A percentile compares a stretch with the other conserved stretches of the same genome.
Evolutionary conservation across 2,888 invertebrate species (phyloP).

Genomic region (Drosophila paranaensis): DNA sequence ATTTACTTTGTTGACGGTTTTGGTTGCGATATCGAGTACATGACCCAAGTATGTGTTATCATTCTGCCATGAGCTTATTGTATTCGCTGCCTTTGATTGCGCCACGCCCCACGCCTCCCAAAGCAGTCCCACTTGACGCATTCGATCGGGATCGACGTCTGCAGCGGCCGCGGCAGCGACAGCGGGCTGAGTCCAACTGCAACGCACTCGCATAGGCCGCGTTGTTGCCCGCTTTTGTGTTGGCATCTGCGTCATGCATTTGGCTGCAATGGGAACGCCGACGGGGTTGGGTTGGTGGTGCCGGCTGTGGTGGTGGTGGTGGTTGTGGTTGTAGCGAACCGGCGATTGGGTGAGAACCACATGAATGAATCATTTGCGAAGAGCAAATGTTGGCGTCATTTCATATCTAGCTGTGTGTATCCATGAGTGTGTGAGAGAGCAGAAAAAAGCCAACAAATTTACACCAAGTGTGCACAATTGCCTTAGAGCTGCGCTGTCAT

Average conservation of each 20-base stretch:
- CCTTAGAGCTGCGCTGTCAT: slow-evolving; percentile 34
- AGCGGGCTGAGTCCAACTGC: slow-evolving; percentile 10
- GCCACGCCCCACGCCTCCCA: neutral
- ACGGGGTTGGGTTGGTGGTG: slow-evolving; percentile 9
- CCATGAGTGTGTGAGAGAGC: slow-evolving; percentile 4
- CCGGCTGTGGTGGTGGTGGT: neutral
- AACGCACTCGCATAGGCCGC: slow-evolving; percentile 47
- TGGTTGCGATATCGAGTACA: slow-evolving; percentile 33
- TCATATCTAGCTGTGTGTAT: slow-evolving; percentile 37
- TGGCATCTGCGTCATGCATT: slow-evolving; percentile 77
- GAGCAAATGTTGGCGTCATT: slow-evolving; percentile 75
- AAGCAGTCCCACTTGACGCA: slow-evolving; percentile 21
- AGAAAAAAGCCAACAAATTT: slow-evolving; percentile 9
- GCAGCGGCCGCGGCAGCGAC: neutral
- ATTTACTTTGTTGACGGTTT: slow-evolving; percentile 23
- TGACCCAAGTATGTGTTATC: slow-evolving; percentile 20
- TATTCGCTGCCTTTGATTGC: slow-evolving; percentile 39
- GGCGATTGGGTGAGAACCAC: slow-evolving; percentile 46
- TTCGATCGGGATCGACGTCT: slow-evolving; percentile 2
- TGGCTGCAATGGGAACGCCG: slow-evolving; percentile 53
- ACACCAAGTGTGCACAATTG: slow-evolving; percentile 35
- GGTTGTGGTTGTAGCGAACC: slow-evolving; percentile 16
- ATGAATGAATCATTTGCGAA: slow-evolving; percentile 76
- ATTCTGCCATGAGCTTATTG: slow-evolving; percentile 23
- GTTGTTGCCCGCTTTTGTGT: slow-evolving; percentile 32